Percentiles rank a stretch among this genome's conserved stretches.
phyloP scores from a whole-genome alignment of 2,888 invertebrate species.

The Globia sparganii region DNA sequence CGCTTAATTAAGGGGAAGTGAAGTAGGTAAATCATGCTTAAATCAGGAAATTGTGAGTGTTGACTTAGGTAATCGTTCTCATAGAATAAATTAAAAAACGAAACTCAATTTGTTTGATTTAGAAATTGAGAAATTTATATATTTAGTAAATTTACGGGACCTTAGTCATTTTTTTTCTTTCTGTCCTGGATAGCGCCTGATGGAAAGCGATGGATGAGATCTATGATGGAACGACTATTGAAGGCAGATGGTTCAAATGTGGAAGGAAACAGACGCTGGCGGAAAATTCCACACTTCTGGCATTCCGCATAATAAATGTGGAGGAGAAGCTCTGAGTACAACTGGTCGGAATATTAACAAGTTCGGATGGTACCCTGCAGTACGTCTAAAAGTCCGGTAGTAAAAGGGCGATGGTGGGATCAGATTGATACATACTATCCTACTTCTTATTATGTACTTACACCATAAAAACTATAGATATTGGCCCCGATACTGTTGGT shows the following conservation, averaged over 20 bases:
- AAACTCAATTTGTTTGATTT: not conserved
- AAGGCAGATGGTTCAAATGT: not conserved
- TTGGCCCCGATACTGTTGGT: too few species aligned
- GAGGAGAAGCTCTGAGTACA: not conserved
- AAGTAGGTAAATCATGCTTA: slow-evolving; percentile 5
- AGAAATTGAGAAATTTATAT: not conserved
- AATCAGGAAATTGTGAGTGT: not conserved
- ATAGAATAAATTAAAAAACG: not conserved
- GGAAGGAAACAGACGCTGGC: not conserved
- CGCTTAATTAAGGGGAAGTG: not conserved
- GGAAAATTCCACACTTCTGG: not conserved
- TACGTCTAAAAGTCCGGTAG: not conserved
- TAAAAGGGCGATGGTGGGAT: not conserved
- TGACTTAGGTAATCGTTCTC: not conserved
- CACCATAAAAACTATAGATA: too few species aligned
- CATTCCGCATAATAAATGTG: not conserved
- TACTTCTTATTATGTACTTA: not conserved
- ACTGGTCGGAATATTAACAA: not conserved
- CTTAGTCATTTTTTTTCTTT: not conserved
- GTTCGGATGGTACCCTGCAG: not conserved
- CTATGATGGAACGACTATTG: not conserved
- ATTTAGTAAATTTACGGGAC: not conserved
- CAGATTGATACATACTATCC: not conserved
- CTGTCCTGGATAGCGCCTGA: not conserved
- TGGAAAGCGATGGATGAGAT: not conserved